Percentiles rank a stretch among this genome's conserved stretches.
Evolutionary conservation across 2,888 invertebrate genomes (phyloP).

Genomic region (Holacanthella duospinosa): DNA sequence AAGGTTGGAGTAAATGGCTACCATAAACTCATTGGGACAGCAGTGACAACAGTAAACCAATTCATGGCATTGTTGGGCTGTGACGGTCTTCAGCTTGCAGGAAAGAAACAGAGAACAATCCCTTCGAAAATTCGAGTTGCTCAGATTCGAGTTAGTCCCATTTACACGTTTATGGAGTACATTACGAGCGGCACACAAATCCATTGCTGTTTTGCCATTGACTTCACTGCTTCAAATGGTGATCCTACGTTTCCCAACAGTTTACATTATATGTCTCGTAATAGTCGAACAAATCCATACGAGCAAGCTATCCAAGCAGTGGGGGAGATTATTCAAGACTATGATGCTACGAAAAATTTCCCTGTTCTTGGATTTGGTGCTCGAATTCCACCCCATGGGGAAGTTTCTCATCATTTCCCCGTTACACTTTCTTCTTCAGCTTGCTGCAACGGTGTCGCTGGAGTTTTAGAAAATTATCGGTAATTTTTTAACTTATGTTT

Average conservation of each 20-base stretch:
- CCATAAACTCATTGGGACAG: slow-evolving; percentile 35
- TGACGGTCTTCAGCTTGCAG: neutral
- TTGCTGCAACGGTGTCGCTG: slow-evolving; percentile 45
- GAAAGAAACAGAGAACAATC: neutral
- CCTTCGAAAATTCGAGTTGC: neutral
- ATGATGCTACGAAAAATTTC: slow-evolving; percentile 46
- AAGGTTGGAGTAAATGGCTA: slow-evolving; percentile 39
- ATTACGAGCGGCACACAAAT: slow-evolving; percentile 48
- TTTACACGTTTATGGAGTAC: slow-evolving; percentile 50
- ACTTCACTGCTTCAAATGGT: slow-evolving; percentile 40
- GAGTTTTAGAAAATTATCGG: slow-evolving; percentile 37
- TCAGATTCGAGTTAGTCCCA: slow-evolving; percentile 23
- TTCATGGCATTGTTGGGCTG: neutral
- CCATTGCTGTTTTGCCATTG: slow-evolving; percentile 45
- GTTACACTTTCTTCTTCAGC: slow-evolving; percentile 48
- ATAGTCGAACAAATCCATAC: slow-evolving; percentile 41
- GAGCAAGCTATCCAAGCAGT: slow-evolving; percentile 41
- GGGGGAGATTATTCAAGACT: slow-evolving; percentile 40
- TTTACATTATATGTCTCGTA: slow-evolving; percentile 43
- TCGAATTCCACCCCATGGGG: slow-evolving; percentile 43
- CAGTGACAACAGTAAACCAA: slow-evolving; percentile 17
- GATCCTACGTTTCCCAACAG: slow-evolving; percentile 42
- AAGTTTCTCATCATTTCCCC: slow-evolving; percentile 44
- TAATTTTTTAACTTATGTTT: slow-evolving; percentile 11
- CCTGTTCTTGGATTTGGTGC: slow-evolving; percentile 45